A percentile compares a stretch with the other conserved stretches of the same genome.
These are phyloP conservation scores for Syndactyla subalaris DNA, from an alignment of 2,797 vertebrate genomes.

Conservation along the genomic window DNA sequence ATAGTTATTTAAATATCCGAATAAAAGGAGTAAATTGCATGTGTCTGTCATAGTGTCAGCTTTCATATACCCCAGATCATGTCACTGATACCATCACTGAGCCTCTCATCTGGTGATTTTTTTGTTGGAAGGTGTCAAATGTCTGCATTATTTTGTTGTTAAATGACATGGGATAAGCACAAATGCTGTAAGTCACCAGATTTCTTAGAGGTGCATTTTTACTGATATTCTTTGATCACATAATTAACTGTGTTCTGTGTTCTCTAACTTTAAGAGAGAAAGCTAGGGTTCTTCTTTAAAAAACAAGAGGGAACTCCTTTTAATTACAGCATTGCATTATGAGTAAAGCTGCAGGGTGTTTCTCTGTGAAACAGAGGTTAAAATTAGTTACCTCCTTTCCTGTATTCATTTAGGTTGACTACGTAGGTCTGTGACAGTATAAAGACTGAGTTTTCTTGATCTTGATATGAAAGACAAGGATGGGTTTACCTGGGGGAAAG, in stretches of 20 bases:
- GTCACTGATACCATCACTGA: background rate
- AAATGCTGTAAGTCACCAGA: accelerated
- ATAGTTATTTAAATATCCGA: background rate
- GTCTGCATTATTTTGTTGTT: background rate
- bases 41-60: background rate
- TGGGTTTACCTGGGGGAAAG: background rate
- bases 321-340: background rate
- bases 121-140: background rate
- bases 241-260: background rate
- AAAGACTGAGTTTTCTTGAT: background rate
- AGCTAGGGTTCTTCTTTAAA: background rate
- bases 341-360: background rate
- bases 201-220: background rate
- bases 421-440: background rate
- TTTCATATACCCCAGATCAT: background rate
- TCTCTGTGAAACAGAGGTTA: background rate
- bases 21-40: background rate
- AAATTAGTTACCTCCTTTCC: background rate
- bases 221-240: background rate
- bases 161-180: background rate
- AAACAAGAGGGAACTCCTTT: background rate
- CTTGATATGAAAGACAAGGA: background rate
- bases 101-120: background rate
- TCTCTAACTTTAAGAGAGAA: background rate
- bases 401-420: background rate